Conservation (phyloP, 2,888 invertebrate genomes). For the Hypomecis punctinalis region DNA sequence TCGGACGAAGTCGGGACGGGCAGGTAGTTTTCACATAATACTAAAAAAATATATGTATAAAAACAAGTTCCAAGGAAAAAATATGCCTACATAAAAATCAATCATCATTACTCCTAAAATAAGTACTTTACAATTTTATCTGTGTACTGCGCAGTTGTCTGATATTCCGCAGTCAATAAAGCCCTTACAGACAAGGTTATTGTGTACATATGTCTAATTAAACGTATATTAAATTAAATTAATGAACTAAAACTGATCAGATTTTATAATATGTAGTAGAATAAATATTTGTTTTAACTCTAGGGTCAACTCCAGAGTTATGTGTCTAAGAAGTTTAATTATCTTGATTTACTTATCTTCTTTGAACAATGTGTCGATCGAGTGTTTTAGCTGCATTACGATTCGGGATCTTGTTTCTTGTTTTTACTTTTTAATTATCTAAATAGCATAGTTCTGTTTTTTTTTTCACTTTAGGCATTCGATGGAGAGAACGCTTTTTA, state of each 20-base stretch:
- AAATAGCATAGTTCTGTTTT: too few species aligned
- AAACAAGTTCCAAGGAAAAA: constrained; percentile 6
- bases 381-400: too few species aligned
- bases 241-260: constrained; percentile 41
- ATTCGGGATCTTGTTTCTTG: too few species aligned
- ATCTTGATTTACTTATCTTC: too few species aligned
- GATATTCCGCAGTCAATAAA: constrained; percentile 50
- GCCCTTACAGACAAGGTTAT: constrained; percentile 55
- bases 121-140: constrained; percentile 47
- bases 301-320: background rate
- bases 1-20: too few species aligned
- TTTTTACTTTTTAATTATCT: too few species aligned
- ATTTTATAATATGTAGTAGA: constrained; percentile 27
- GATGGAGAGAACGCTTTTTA: too few species aligned
- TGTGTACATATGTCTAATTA: constrained; percentile 49
- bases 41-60: background rate
- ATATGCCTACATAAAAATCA: constrained; percentile 17
- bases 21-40: too few species aligned
- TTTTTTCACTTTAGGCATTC: too few species aligned
- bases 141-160: constrained; percentile 63
- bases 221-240: constrained; percentile 45
- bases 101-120: constrained; percentile 51
- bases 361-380: too few species aligned
- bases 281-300: too few species aligned
- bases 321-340: too few species aligned